A percentile compares a stretch with the other conserved stretches of the same genome.
Conservation (phyloP, 2,797 vertebrate genomes). For the Epinephelus coioides region DNA sequence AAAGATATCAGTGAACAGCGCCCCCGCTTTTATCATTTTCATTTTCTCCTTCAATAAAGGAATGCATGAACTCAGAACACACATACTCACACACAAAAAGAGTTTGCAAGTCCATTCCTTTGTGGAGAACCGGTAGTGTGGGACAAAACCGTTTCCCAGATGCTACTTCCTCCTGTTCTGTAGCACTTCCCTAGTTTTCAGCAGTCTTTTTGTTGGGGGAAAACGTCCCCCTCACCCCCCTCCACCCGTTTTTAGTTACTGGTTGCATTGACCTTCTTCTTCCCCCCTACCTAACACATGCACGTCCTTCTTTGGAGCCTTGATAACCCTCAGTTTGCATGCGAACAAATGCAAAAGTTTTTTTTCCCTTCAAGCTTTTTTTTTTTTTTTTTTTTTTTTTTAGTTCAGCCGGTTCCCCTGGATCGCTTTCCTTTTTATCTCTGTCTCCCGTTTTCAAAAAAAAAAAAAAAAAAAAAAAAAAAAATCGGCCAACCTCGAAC, state of each 20-base stretch:
- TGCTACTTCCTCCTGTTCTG: conserved; percentile 83
- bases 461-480: conserved; percentile 12
- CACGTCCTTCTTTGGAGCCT: conserved; percentile 98
- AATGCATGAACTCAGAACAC: conserved; percentile 93
- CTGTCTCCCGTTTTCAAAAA: conserved; percentile 82
- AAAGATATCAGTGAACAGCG: conserved; percentile 72
- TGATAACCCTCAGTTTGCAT: conserved; percentile 99
- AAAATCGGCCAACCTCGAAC: conserved; percentile 74
- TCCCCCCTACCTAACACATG: conserved; percentile 94
- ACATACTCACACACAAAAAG: conserved; percentile 84
- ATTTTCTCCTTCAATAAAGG: conserved; percentile 89
- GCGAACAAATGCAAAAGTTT: conserved; percentile 91
- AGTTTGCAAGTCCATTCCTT: conserved; percentile 91
- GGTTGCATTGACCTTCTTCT: conserved; percentile 96
- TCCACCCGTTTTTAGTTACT: conserved; percentile 91
- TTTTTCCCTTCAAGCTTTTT: conserved; percentile 83
- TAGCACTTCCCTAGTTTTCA: conserved; percentile 86
- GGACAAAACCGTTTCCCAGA: conserved; percentile 84
- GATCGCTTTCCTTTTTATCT: conserved; percentile 85
- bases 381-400: conserved; percentile 85
- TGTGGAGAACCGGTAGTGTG: conserved; percentile 89
- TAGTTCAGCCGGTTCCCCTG: conserved; percentile 86
- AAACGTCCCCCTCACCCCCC: conserved; percentile 77
- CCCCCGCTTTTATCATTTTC: conserved; percentile 85
- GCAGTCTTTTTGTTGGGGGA: conserved; percentile 86